Percentiles rank a stretch among this genome's conserved stretches.
These are phyloP conservation scores for Micromussa lordhowensis DNA, from an alignment of 92 coral and sea anemone species.

Conservation along the genomic window DNA sequence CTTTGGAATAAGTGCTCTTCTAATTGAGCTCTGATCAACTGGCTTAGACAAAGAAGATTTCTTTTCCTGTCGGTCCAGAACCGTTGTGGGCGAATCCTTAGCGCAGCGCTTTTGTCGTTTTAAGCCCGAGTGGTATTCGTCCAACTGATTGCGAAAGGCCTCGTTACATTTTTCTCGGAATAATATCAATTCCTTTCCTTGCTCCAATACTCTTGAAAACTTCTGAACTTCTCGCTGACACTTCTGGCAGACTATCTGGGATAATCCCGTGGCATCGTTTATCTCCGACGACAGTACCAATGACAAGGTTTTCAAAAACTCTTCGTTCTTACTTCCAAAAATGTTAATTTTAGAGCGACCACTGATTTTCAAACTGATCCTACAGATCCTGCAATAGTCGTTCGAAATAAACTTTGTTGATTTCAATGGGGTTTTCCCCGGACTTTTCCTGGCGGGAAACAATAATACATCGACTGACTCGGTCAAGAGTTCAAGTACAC, in stretches of 20 bases:
- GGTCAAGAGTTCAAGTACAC: too few relatives aligned
- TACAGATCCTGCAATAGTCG: too few relatives aligned
- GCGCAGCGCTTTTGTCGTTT: slow-evolving; percentile 31
- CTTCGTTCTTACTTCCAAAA: slow-evolving; percentile 34
- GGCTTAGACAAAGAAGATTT: too few relatives aligned
- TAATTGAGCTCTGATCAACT: too few relatives aligned
- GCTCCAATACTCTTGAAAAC: slow-evolving; percentile 29
- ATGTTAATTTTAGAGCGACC: slow-evolving; percentile 51
- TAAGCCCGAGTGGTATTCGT: too few relatives aligned
- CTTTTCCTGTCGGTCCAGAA: too few relatives aligned
- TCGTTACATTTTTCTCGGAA: slow-evolving; percentile 37
- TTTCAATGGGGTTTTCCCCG: too few relatives aligned
- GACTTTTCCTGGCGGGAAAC: too few relatives aligned
- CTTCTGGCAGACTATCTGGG: slow-evolving; percentile 53
- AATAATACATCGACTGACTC: too few relatives aligned
- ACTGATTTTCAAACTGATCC: slow-evolving; percentile 11
- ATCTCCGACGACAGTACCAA: slow-evolving; percentile 26
- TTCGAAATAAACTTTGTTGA: too few relatives aligned
- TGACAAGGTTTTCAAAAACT: slow-evolving; percentile 34
- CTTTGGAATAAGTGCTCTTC: too few relatives aligned
- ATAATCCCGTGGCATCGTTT: slow-evolving; percentile 20
- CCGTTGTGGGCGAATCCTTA: slow-evolving; percentile 10
- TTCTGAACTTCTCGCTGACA: slow-evolving; percentile 43
- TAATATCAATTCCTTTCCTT: slow-evolving; percentile 16
- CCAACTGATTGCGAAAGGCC: slow-evolving; percentile 6